These are phyloP conservation scores for Rhamphomyia laevipes DNA, from an alignment of 2,888 invertebrate species.

Conservation along the genomic window DNA sequence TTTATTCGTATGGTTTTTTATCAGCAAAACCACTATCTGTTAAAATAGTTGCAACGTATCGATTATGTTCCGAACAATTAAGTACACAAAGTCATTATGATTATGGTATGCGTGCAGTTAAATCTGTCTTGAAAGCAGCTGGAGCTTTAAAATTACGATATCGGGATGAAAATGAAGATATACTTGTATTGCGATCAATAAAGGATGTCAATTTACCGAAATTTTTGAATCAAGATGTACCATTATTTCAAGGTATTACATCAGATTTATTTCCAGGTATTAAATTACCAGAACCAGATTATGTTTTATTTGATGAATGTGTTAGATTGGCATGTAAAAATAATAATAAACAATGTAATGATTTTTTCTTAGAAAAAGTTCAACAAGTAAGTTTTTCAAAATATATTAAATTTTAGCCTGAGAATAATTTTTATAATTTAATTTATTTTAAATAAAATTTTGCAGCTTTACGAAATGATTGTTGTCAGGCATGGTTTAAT, in stretches of 20 bases:
- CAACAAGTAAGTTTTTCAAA: constrained; percentile 39
- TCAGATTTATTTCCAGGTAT: constrained; percentile 89
- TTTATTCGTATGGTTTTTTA: constrained; percentile 87
- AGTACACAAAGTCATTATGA: constrained; percentile 92
- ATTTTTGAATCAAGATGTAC: constrained; percentile 78
- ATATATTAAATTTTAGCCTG: background rate
- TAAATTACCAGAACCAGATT: constrained; percentile 64
- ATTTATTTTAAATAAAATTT: constrained; percentile 5
- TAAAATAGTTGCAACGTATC: constrained; percentile 90
- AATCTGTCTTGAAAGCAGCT: constrained; percentile 83
- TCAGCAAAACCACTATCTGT: constrained; percentile 77
- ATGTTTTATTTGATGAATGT: constrained; percentile 55
- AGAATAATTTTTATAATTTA: background rate
- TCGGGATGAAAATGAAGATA: constrained; percentile 77
- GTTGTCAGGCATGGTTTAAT: constrained; percentile 88
- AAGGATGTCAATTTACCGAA: constrained; percentile 92
- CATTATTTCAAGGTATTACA: constrained; percentile 85
- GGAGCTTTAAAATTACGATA: constrained; percentile 82
- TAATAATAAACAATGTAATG: constrained; percentile 72
- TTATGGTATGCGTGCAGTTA: constrained; percentile 94
- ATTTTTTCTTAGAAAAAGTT: constrained; percentile 79
- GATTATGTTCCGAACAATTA: constrained; percentile 84
- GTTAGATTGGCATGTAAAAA: constrained; percentile 49
- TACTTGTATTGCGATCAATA: constrained; percentile 77
- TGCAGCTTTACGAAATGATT: constrained; percentile 89